These are phyloP conservation scores for Nipponacmea schrenckii DNA, from an alignment of 2,888 invertebrate species.

Conservation along the genomic window DNA sequence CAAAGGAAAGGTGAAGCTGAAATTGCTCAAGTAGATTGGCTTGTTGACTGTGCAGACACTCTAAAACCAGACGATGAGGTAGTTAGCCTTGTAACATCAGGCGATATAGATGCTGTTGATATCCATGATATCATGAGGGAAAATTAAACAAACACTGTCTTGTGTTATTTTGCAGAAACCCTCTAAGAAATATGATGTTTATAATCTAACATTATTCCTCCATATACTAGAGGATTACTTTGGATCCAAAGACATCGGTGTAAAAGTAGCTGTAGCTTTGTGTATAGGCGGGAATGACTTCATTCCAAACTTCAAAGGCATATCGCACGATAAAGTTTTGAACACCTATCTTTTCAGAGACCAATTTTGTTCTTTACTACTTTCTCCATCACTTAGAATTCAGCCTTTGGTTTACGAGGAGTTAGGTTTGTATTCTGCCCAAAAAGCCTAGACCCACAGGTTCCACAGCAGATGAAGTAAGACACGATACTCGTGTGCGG, in stretches of 20 bases:
- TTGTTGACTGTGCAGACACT: neutral
- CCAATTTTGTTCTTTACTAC: neutral
- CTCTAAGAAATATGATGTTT: neutral
- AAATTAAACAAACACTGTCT: neutral
- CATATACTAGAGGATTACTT: neutral
- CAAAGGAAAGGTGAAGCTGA: constrained; percentile 15
- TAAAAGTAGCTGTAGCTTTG: neutral
- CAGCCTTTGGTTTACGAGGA: no score
- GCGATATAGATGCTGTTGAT: constrained; percentile 10
- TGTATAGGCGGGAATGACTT: constrained; percentile 11
- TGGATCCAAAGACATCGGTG: neutral
- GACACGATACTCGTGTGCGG: no score
- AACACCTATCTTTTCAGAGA: constrained; percentile 1
- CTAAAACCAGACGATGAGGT: neutral
- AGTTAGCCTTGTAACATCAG: constrained; percentile 5
- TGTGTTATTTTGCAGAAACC: constrained; percentile 10
- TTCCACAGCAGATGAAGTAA: no score
- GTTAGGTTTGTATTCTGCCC: no score
- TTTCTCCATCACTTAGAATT: no score
- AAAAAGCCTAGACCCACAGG: no score
- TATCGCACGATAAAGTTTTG: constrained; percentile 10
- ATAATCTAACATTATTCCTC: neutral
- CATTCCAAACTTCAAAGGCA: constrained; percentile 9
- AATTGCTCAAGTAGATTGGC: constrained; percentile 12
- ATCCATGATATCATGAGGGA: neutral